Evolutionary conservation across 2,113 vertebrate species (phyloP).

Genomic region (Felis chaus): DNA sequence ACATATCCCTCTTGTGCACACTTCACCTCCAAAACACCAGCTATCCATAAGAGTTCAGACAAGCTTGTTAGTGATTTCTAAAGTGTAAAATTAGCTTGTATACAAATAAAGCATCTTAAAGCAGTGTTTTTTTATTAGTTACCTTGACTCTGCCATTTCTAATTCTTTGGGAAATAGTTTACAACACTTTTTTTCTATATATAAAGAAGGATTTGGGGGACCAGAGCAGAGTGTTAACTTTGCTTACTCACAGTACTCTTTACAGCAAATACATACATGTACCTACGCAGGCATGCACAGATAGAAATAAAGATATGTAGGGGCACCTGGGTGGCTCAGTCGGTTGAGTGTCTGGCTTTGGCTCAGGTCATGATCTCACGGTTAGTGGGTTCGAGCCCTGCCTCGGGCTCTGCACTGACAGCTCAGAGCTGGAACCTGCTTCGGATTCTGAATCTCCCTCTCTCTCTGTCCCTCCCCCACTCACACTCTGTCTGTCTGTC

Average conservation of each 20-base stretch:
- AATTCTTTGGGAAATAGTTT: not conserved
- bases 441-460: too few species aligned
- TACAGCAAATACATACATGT: not conserved
- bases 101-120: not conserved
- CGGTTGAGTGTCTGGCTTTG: too few species aligned
- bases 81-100: not conserved
- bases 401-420: too few species aligned
- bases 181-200: not conserved
- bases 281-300: not conserved
- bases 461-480: too few species aligned
- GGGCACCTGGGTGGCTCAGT: too few species aligned
- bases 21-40: not conserved
- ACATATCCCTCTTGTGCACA: not conserved
- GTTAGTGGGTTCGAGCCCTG: too few species aligned
- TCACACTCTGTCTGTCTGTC: too few species aligned
- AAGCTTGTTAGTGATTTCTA: constrained; percentile 42
- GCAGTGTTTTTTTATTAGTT: not conserved
- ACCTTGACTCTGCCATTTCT: not conserved
- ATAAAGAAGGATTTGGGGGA: not conserved
- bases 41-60: not conserved
- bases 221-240: not conserved
- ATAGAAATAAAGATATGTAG: not conserved
- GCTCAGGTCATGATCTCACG: too few species aligned
- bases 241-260: not conserved
- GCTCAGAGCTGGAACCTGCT: too few species aligned